Evolutionary conservation across 37 sponge, comb jelly and placozoan genomes (phyloP).

Genomic region (Halisarca cf. caerulea): DNA sequence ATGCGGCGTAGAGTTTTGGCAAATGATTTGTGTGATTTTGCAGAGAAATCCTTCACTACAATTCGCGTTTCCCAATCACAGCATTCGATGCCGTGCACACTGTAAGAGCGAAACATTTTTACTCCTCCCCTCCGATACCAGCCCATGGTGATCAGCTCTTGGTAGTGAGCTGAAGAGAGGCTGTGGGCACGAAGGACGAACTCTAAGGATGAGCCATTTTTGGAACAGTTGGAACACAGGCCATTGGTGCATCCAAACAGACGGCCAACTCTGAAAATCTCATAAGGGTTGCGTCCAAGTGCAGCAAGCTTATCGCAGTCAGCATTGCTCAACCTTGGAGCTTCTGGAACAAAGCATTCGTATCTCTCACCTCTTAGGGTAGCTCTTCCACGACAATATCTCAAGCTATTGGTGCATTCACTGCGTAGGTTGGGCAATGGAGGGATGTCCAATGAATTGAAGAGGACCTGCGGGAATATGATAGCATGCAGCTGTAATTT

Average conservation of each 20-base stretch:
- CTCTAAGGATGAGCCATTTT: conserved; percentile 67
- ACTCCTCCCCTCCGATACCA: conserved; percentile 95
- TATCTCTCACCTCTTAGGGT: neutral
- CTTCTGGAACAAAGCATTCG: conserved; percentile 25
- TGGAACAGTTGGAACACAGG: conserved; percentile 81
- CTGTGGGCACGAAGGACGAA: conserved; percentile 67
- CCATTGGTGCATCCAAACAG: conserved; percentile 68
- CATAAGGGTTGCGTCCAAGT: conserved; percentile 50
- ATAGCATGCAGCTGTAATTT: conserved; percentile 66
- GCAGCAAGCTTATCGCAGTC: conserved; percentile 35
- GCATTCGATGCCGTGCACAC: conserved; percentile 68
- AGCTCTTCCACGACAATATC: neutral
- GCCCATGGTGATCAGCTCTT: conserved; percentile 76
- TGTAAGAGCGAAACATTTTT: conserved; percentile 78
- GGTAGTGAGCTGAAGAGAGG: conserved; percentile 78
- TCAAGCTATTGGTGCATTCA: neutral
- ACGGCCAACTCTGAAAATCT: conserved; percentile 63
- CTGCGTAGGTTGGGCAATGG: conserved; percentile 9
- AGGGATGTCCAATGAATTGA: neutral
- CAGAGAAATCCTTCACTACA: conserved; percentile 57
- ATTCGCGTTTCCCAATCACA: conserved; percentile 89
- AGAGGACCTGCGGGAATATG: neutral
- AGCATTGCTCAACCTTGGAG: conserved; percentile 27
- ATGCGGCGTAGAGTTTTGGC: conserved; percentile 60
- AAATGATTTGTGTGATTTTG: conserved; percentile 58